Evolutionary conservation across 2,888 invertebrate genomes (phyloP), one percentile per base, ranked within the genome.

Genomic region (Tinea semifulvella): DNA sequence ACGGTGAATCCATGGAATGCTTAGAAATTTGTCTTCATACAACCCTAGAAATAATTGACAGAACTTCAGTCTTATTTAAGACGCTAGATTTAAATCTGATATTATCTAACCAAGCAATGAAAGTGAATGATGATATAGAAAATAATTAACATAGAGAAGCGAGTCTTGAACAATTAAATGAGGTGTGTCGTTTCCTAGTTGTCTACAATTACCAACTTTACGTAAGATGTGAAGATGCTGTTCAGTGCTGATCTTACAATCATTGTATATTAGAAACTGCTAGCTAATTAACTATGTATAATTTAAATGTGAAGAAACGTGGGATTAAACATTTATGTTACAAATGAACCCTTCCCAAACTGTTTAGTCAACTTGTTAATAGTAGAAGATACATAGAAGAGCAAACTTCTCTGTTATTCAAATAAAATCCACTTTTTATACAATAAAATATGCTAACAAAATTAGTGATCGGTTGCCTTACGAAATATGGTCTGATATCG

Each of bases 111-210:
- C 40, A 11, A 40, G 22, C 20, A 40, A 40, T 40, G 40, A 40
- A 40, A 40, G 20, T 20, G 22, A 22, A 40, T 22, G 40, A 40
- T 40, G 40, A 40, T 22, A 40, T 22, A 22, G 40, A 40, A 22
- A 40, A 40, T 22, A 40, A 40, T 40, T 40, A 40, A 40, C 40
- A 40, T 40, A 40, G 22, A 22, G 40, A 40, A 40, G 14, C 22
- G 40, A 20, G 22, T 22, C 13, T 3, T 40, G 13, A 40, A 40
- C 20, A 20, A 40, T 22, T 40, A 22, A 40, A 40, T 22, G 22
- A 22, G 22, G 20, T 40, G 22, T 22, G 20, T 22, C 40, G 40
- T 22, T 40, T 40, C 40, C 40, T 22, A 2, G 22, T 40, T 22
- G 36, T 20, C 22, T 13, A 40, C 22, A 40, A 40, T 40, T 40